Evolutionary conservation across 2,888 invertebrate genomes (phyloP), one percentile per base, ranked within the genome.

Genomic region (Meliscaeva auricollis): DNA sequence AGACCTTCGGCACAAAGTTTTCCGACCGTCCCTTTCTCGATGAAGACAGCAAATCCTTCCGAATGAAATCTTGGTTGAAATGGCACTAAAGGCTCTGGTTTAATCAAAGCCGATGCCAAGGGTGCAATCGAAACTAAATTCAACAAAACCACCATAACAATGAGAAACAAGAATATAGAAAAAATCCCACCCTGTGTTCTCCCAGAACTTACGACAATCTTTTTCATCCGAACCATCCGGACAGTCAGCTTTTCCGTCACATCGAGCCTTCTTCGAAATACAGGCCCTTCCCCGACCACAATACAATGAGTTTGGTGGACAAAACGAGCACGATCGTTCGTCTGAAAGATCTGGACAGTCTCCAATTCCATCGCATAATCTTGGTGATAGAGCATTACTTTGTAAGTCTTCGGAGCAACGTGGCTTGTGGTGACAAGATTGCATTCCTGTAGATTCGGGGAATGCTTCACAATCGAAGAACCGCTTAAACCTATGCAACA

Each of bases 191-290:
- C 26, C 32, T 60, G 7, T 54, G 11, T 0, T 1, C 5, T 17
- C 15, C 11, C 46, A 6, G 17, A 38, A 94, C 96, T 95, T 92
- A 98, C 97, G 92, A 90, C 98, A 98, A 88, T 96, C 96, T 88
- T 95, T 94, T 91, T 98, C 98, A 89, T 98, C 98, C 87, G 96
- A 96, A 38, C 96, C 97, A 90, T 97, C 97, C 0, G 96, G 95
- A 89, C 98, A 98, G 91, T 98, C 97, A 0, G 94, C 93, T 72
- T 95, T 94, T 64, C 97, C 97, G 89, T 97, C 97, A 90, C 98
- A 98, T 79, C 96, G 94, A 88, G 95, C 94, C 70, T 93, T 93
- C 8, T 93, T 92, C 0, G 95, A 94, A 87, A 98, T 94, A 90
- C 98, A 98, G 32, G 94, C 94, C 75, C 96, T 93, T 66, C 96